Evolutionary conservation across 2,888 invertebrate species (phyloP).

Genomic region (Heliconius cydno): DNA sequence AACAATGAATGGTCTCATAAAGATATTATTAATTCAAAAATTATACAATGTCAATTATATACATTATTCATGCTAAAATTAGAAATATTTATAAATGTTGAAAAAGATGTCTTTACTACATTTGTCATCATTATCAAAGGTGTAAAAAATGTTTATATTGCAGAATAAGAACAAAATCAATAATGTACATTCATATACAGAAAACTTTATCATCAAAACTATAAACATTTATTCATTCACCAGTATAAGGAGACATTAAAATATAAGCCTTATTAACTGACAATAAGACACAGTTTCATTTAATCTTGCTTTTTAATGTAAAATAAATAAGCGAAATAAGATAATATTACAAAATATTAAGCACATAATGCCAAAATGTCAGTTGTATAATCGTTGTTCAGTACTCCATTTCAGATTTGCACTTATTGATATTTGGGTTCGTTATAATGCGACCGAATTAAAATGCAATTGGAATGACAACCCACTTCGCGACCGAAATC

Average conservation of each 20-base stretch:
- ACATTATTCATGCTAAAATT: neutral
- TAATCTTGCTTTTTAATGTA: neutral
- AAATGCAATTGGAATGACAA: slow-evolving; percentile 40
- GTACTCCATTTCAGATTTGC: slow-evolving; percentile 34
- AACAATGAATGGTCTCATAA: neutral
- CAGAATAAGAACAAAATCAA: slow-evolving; percentile 2
- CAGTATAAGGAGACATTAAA: slow-evolving; percentile 3
- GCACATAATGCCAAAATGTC: slow-evolving; percentile 11
- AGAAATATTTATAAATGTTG: neutral
- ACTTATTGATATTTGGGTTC: slow-evolving; percentile 64
- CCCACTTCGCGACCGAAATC: slow-evolving; percentile 2
- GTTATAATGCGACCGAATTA: slow-evolving; percentile 57
- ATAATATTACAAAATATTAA: neutral
- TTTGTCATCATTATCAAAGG: neutral
- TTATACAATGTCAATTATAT: neutral
- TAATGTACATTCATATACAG: neutral
- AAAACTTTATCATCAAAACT: neutral
- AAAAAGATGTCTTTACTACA: neutral
- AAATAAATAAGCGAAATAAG: neutral
- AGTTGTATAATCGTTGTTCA: slow-evolving; percentile 19
- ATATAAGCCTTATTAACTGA: slow-evolving; percentile 14
- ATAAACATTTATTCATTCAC: slow-evolving; percentile 9
- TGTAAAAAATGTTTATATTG: neutral
- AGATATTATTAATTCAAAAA: neutral
- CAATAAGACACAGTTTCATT: slow-evolving; percentile 21